Conservation (phyloP, 2,888 invertebrate species). For the Phytoseiulus persimilis region DNA sequence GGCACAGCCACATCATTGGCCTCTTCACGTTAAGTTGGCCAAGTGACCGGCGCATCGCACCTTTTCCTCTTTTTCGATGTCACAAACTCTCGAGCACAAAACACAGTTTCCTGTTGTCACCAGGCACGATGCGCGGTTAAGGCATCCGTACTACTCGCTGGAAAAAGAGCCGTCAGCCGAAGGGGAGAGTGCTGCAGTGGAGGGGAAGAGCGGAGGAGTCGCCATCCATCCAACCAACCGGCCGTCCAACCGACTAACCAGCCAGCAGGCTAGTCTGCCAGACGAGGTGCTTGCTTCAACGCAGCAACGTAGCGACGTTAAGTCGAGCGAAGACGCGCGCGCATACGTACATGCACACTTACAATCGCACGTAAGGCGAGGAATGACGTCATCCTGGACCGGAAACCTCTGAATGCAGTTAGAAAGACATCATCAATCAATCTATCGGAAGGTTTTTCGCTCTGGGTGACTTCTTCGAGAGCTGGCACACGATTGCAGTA, state of each 20-base stretch:
- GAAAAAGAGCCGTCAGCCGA: neutral
- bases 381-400: neutral
- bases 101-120: neutral
- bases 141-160: neutral
- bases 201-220: conserved; percentile 5
- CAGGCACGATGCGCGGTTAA: neutral
- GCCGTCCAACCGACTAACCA: neutral
- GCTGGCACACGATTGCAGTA: too few relatives aligned
- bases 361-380: neutral
- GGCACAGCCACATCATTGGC: neutral
- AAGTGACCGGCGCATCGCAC: neutral
- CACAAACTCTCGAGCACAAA: neutral
- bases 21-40: neutral
- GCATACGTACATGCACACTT: neutral
- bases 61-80: neutral
- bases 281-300: neutral
- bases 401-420: neutral
- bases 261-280: neutral
- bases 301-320: neutral
- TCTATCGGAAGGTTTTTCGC: too few relatives aligned
- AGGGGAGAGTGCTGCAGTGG: conserved; percentile 5
- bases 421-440: neutral
- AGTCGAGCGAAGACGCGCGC: neutral
- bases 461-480: too few relatives aligned
- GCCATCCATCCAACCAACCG: neutral